Evolutionary conservation across 2,888 invertebrate species (phyloP).

Genomic region (Zaprionus lineosus): DNA sequence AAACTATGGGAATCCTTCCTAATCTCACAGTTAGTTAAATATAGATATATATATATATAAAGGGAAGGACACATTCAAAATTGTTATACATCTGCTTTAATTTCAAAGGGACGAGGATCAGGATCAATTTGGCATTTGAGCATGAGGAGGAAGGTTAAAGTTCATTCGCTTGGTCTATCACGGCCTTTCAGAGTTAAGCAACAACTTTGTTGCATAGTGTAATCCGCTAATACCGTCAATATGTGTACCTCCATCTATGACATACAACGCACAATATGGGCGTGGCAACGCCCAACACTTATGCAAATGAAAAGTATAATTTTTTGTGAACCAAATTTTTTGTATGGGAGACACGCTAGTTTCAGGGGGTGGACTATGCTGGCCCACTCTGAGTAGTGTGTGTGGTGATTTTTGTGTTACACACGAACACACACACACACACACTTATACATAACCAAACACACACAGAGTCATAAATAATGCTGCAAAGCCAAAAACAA

Average conservation of each 20-base stretch:
- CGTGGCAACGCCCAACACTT: conserved; percentile 41
- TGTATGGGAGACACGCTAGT: conserved; percentile 43
- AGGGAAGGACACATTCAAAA: no score
- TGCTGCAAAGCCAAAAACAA: conserved; percentile 73
- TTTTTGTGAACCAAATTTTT: conserved; percentile 54
- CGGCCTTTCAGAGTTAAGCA: no score
- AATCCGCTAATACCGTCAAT: background rate
- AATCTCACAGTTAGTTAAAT: no score
- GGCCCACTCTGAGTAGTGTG: conserved; percentile 47
- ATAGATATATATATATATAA: no score
- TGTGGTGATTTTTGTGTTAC: conserved; percentile 47
- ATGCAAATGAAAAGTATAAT: conserved; percentile 71
- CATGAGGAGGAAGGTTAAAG: no score
- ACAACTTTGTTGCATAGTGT: no score
- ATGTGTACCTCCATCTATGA: background rate
- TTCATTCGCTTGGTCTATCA: no score
- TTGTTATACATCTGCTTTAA: no score
- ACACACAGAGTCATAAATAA: conserved; percentile 57
- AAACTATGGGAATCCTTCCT: no score
- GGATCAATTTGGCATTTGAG: no score
- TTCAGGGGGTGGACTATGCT: conserved; percentile 7
- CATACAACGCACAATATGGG: conserved; percentile 13
- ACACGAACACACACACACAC: background rate
- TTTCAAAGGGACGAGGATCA: no score
- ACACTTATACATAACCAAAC: conserved; percentile 2